phyloP scores from a whole-genome alignment of 2,113 vertebrate genomes.

The Gallinago paraguaiae region DNA sequence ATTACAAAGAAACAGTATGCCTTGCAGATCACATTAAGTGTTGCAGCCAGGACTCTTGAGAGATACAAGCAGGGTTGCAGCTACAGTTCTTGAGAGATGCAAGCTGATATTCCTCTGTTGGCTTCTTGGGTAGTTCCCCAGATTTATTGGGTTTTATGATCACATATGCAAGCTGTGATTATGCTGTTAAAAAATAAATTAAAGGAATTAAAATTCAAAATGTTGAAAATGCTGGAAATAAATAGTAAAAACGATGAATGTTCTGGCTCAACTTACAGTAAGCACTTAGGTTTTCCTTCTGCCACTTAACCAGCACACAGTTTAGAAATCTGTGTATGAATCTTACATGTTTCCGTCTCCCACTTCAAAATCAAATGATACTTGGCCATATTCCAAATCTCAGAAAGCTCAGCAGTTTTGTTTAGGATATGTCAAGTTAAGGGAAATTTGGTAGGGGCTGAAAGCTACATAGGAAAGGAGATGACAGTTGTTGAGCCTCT shows the following conservation, averaged over 20 bases:
- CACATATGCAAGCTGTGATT: neutral
- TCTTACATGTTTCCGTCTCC: neutral
- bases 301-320: neutral
- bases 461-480: neutral
- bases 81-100: neutral
- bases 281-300: neutral
- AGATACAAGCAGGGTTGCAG: neutral
- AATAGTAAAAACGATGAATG: neutral
- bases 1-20: conserved; percentile 45
- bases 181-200: conserved; percentile 1
- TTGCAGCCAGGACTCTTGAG: neutral
- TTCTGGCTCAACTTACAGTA: neutral
- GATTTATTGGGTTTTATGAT: neutral
- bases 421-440: neutral
- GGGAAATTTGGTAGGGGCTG: neutral
- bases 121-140: neutral
- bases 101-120: neutral
- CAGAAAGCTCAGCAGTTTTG: neutral
- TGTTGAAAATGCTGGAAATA: conserved; percentile 33
- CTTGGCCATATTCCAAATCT: conserved; percentile 16
- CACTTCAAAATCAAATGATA: conserved; percentile 28
- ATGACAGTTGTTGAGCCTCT: neutral
- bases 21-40: neutral
- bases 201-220: conserved; percentile 26
- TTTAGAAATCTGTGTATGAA: conserved; percentile 24